Conservation (phyloP, 2,113 vertebrate species). For the Brachyistius frenatus region DNA sequence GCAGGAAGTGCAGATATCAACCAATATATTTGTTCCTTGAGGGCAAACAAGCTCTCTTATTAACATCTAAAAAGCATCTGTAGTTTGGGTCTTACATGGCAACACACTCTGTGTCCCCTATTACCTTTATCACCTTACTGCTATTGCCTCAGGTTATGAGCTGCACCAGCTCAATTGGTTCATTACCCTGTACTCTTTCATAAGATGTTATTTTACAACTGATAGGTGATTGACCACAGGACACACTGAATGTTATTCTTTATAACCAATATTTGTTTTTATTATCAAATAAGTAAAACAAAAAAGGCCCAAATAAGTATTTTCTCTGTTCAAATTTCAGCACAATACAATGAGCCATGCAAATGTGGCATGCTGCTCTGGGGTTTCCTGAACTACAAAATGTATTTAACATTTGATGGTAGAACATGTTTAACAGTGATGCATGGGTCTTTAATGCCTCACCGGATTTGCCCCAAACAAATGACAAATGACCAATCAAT, state of each 20-base stretch:
- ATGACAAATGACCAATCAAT: neutral
- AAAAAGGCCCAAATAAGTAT: too few species aligned
- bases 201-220: slow-evolving; percentile 22
- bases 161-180: slow-evolving; percentile 34
- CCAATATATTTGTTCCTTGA: slow-evolving; percentile 33
- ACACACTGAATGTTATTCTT: neutral
- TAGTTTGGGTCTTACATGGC: slow-evolving; percentile 34
- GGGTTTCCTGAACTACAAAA: slow-evolving; percentile 18
- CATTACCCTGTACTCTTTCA: slow-evolving; percentile 18
- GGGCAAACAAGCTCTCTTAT: slow-evolving; percentile 25
- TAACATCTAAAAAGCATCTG: slow-evolving; percentile 39
- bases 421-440: slow-evolving; percentile 13
- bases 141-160: slow-evolving; percentile 59
- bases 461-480: slow-evolving; percentile 12
- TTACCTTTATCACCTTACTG: slow-evolving; percentile 20
- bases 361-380: slow-evolving; percentile 3
- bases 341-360: neutral
- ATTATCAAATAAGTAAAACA: neutral
- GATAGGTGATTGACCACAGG: slow-evolving; percentile 8
- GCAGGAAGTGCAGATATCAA: slow-evolving; percentile 21
- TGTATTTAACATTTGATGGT: slow-evolving; percentile 7
- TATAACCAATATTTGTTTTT: neutral
- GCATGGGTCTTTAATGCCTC: slow-evolving; percentile 25
- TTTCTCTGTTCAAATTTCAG: too few species aligned
- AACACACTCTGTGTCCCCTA: slow-evolving; percentile 22